Base-by-base conservation (phyloP, 2,888 invertebrate species). In the Nephrocerus scutellatus region DNA sequence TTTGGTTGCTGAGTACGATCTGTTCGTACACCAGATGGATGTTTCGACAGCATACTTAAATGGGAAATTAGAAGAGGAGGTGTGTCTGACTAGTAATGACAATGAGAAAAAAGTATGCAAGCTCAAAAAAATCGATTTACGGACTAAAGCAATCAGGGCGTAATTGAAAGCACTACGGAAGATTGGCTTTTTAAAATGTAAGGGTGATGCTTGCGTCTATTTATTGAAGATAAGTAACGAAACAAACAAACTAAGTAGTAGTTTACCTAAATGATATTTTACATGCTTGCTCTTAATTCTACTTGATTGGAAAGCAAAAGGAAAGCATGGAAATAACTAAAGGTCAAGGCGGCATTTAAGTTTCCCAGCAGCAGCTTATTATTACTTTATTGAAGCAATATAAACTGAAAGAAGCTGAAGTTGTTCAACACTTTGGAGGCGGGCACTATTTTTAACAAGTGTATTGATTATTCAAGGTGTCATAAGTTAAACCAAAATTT, bases 11-110 rank as follows among this genome's bases (percentile, higher is more conserved):
- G 18, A 36, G 21, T 35, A 34, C 8, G 20, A 32, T 12, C 30
- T 46, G 5, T 8, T 26, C 19, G 19, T 43, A 4, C 39, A 38
- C 24, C 46, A 46, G 13, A 14, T 40, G 15, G 43, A 46, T 18
- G 42, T 43, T 9, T 14, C 30, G 8, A 18, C 42, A 14, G 46
- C 38, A 2, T 46, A 42, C 13, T 18, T 44, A 7, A 44, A 40
- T 28, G 37, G 30, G 9, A 8, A 29, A n/a, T 15, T 44, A 15
- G 9, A 41, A 13, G 44, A 37, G 14, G 33, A 32, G 3, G 30
- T 36, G 1, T 44, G 21, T 16, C 36, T 37, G 36, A 20, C n/a
- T 4, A 14, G 29, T 9, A 3, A 28, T 9, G 8, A 23, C 3
- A 33, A 37, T 5, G 29, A 13, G 18, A 29, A 24, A 10, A 36